Conservation (phyloP, 2,113 vertebrate genomes). For the Serilophus lunatus region DNA sequence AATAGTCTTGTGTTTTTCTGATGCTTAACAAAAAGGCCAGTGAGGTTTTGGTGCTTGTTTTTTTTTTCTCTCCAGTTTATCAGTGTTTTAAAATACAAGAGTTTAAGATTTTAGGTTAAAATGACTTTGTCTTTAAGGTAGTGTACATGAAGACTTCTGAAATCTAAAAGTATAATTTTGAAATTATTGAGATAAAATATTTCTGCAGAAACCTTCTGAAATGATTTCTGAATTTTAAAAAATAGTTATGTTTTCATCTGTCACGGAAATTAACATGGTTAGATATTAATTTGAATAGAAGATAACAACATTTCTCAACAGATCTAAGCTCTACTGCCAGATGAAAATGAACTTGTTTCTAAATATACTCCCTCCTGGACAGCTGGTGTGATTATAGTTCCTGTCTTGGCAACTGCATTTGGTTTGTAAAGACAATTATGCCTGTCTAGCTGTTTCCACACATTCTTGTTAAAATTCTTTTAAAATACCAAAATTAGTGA, state of each 20-base stretch:
- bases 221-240: neutral
- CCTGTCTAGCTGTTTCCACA: neutral
- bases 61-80: neutral
- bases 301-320: neutral
- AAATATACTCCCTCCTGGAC: neutral
- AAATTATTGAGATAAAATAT: neutral
- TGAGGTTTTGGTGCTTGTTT: neutral
- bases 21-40: neutral
- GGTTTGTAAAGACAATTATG: neutral
- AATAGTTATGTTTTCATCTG: neutral
- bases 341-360: neutral
- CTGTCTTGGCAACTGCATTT: neutral
- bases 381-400: neutral
- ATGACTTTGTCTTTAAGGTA: neutral
- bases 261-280: neutral
- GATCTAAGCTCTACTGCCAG: neutral
- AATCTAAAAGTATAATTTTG: neutral
- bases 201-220: neutral
- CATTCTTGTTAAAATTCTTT: neutral
- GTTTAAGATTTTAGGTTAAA: neutral
- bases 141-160: neutral
- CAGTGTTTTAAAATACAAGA: neutral
- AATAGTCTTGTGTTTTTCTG: neutral
- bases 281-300: neutral
- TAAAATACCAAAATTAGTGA: neutral